Evolutionary conservation across 92 coral and sea anemone species (phyloP).

Genomic region (Zoanthus sociatus): DNA sequence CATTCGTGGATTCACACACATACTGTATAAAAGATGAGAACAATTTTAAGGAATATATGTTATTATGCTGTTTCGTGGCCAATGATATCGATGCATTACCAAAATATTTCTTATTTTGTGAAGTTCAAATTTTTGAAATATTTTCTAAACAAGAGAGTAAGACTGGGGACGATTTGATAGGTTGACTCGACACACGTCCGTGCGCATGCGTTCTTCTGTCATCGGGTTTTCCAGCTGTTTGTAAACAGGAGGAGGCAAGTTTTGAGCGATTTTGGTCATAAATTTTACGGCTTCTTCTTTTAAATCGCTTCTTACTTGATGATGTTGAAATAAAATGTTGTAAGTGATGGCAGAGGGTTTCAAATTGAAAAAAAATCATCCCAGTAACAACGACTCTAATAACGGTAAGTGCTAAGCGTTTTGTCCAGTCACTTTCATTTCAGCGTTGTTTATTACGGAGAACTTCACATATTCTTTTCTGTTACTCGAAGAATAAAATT

Average conservation of each 20-base stretch:
- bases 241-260: slow-evolving; percentile 8
- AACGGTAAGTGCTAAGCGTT: slow-evolving; percentile 64
- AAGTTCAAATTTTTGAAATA: too few species aligned
- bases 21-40: too few species aligned
- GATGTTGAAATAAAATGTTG: not conserved
- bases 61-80: too few species aligned
- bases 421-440: not conserved
- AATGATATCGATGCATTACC: too few species aligned
- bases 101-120: too few species aligned
- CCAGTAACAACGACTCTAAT: slow-evolving; percentile 68
- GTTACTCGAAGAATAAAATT: not conserved
- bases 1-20: too few species aligned
- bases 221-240: slow-evolving; percentile 37
- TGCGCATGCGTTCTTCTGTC: slow-evolving; percentile 38
- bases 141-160: not conserved
- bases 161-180: slow-evolving; percentile 36
- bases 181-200: not conserved
- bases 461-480: slow-evolving; percentile 5
- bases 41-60: too few species aligned
- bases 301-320: not conserved
- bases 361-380: slow-evolving; percentile 72
- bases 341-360: slow-evolving; percentile 81
- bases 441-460: slow-evolving; percentile 6
- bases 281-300: slow-evolving; percentile 1
- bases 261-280: slow-evolving; percentile 15